phyloP scores from a whole-genome alignment of 2,113 vertebrate genomes.

The Pituophis catenifer region DNA sequence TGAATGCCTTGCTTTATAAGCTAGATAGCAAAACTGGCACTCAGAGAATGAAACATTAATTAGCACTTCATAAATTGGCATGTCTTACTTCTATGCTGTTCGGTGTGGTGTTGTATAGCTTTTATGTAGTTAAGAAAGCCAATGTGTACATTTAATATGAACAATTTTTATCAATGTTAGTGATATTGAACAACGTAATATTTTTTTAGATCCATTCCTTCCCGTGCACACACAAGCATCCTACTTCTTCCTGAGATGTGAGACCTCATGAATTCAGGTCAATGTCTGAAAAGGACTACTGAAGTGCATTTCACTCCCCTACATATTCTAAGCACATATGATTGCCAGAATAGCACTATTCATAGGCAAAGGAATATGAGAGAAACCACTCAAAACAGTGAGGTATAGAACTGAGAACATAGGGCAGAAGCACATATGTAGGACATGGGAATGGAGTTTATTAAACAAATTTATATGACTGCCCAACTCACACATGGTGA shows the following conservation, averaged over 20 bases:
- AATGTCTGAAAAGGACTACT: not conserved
- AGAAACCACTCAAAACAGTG: not conserved
- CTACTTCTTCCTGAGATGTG: not conserved
- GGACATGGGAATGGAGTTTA: not conserved
- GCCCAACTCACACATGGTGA: not conserved
- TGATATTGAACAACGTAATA: not conserved
- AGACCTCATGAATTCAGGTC: not conserved
- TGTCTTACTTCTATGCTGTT: conserved; percentile 2
- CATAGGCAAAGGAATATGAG: not conserved
- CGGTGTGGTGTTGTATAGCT: not conserved
- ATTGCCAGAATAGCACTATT: not conserved
- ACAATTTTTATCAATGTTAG: not conserved
- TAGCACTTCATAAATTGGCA: conserved; percentile 9
- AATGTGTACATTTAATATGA: not conserved
- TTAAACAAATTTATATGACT: not conserved
- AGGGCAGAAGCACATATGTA: not conserved
- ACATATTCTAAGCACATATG: not conserved
- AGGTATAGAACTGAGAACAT: not conserved
- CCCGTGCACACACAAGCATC: not conserved
- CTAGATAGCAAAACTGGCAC: conserved; percentile 21
- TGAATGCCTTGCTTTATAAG: conserved; percentile 35
- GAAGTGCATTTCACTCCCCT: not conserved
- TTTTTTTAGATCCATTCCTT: not conserved
- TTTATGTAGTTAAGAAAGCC: not conserved
- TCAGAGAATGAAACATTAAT: conserved; percentile 26